A percentile compares a stretch with the other conserved stretches of the same genome.
Conservation (phyloP, 2,797 vertebrate genomes). For the Synanceia verrucosa region DNA sequence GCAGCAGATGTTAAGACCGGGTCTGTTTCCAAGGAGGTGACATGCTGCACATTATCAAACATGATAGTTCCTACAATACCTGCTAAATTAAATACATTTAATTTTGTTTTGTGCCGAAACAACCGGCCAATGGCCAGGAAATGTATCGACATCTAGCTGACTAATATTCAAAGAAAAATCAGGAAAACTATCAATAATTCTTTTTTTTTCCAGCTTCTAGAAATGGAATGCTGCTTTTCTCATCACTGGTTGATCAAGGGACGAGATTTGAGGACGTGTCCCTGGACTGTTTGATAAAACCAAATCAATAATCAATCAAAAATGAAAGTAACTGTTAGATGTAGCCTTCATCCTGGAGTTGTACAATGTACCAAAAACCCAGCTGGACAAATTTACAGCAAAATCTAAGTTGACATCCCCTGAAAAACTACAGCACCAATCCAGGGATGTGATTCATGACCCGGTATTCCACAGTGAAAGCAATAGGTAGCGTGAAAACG, state of each 20-base stretch:
- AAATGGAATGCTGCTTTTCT: not conserved
- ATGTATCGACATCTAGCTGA: not conserved
- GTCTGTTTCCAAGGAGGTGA: not conserved
- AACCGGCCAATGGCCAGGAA: not conserved
- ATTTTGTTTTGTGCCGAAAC: not conserved
- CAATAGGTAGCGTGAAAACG: not conserved
- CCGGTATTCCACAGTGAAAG: not conserved
- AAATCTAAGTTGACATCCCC: not conserved
- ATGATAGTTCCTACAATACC: not conserved
- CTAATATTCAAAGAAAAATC: not conserved
- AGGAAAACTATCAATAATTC: not conserved
- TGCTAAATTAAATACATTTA: not conserved
- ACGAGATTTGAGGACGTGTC: not conserved
- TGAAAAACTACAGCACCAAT: not conserved
- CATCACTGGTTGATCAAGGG: not conserved
- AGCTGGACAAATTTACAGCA: not conserved
- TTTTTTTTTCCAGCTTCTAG: not conserved
- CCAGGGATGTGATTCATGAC: not conserved
- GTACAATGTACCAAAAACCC: not conserved
- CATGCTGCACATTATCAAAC: not conserved
- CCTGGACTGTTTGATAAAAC: not conserved
- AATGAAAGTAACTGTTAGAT: not conserved
- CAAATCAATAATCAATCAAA: not conserved
- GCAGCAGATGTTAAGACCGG: not conserved
- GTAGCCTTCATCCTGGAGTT: not conserved